These are phyloP conservation scores for Phylloscopus trochiloides DNA, from an alignment of 2,113 vertebrate species.

Conservation along the genomic window DNA sequence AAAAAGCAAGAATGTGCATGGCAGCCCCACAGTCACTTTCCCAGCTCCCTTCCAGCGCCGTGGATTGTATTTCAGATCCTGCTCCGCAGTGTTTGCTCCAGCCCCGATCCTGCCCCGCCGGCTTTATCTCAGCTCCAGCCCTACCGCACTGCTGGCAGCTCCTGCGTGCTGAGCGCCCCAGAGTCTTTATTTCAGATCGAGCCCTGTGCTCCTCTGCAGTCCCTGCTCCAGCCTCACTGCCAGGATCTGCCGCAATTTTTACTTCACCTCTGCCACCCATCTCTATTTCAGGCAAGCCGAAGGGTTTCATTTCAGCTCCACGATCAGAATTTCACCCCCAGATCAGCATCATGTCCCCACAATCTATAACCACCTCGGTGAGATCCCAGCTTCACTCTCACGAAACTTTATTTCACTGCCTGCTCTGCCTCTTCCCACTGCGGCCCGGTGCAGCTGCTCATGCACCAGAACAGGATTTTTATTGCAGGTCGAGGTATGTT, in stretches of 20 bases:
- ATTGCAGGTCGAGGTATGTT: too few species aligned
- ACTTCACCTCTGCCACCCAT: accelerated
- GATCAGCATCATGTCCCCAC: accelerated
- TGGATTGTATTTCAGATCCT: background rate
- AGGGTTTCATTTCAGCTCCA: background rate
- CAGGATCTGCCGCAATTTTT: background rate
- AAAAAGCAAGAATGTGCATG: accelerated
- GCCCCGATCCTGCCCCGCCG: background rate
- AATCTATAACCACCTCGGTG: accelerated
- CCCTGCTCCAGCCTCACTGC: background rate
- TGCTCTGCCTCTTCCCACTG: background rate
- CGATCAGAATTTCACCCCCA: background rate
- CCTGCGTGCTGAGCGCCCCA: accelerated
- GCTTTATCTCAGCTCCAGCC: background rate
- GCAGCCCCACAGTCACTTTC: background rate
- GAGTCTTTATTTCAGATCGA: background rate
- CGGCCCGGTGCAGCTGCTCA: background rate
- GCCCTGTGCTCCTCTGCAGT: background rate
- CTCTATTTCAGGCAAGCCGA: background rate
- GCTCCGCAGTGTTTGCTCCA: background rate
- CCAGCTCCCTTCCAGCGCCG: background rate
- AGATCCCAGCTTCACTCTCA: background rate
- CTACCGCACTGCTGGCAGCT: background rate
- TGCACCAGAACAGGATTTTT: background rate
- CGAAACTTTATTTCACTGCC: too few species aligned